These are phyloP conservation scores for Labeo calbasu DNA, from an alignment of 2,797 vertebrate genomes.

Conservation along the genomic window DNA sequence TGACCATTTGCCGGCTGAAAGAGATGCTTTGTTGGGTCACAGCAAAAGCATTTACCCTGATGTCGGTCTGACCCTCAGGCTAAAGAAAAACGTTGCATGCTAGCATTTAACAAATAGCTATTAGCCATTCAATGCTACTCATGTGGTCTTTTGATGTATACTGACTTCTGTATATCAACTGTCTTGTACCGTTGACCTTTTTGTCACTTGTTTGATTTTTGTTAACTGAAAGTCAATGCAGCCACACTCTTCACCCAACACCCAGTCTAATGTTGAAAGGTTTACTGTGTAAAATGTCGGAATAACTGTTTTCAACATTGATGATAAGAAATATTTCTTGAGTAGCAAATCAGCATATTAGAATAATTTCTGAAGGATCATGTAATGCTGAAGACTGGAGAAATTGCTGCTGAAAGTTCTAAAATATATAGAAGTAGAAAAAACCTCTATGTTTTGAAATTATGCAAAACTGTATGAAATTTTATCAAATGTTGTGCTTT, in stretches of 20 bases:
- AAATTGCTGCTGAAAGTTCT: not conserved
- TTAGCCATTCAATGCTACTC: slow-evolving; percentile 6
- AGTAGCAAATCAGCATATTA: not conserved
- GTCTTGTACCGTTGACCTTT: not conserved
- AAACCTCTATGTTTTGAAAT: too few relatives aligned
- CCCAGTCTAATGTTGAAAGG: not conserved
- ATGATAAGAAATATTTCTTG: not conserved
- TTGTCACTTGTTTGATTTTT: not conserved
- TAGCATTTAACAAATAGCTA: not conserved
- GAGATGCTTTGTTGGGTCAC: slow-evolving; percentile 24
- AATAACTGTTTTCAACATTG: too few relatives aligned
- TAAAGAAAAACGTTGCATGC: slow-evolving; percentile 1
- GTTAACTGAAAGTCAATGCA: not conserved
- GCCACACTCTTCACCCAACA: not conserved
- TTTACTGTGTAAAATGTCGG: not conserved
- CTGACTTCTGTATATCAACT: not conserved
- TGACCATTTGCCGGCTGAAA: slow-evolving; percentile 14
- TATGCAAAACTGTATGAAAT: too few relatives aligned
- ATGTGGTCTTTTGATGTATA: slow-evolving; percentile 23
- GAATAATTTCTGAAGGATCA: not conserved
- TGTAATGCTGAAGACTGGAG: not conserved
- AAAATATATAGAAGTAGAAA: not conserved
- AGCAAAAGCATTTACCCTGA: slow-evolving; percentile 10
- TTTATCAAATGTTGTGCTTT: too few relatives aligned
- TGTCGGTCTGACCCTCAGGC: slow-evolving; percentile 9